Evolutionary conservation across 2,888 invertebrate genomes (phyloP).

Genomic region (Melolontha melolontha): DNA sequence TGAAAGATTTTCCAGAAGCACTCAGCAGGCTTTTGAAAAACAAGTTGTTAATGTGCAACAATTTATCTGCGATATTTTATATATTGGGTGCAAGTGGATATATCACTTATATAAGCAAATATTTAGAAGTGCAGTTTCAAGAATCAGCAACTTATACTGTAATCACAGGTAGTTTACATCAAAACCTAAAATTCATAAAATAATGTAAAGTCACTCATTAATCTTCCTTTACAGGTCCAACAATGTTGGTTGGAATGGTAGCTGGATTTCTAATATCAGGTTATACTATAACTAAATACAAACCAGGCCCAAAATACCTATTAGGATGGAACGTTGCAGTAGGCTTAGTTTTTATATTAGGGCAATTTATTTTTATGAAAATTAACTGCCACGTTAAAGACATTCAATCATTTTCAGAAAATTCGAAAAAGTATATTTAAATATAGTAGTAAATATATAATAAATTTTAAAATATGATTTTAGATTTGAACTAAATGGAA

Average conservation of each 20-base stretch:
- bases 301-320: constrained; percentile 70
- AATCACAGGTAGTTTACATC: constrained; percentile 70
- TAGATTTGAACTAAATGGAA: constrained; percentile 68
- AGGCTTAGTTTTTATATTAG: constrained; percentile 68
- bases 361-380: constrained; percentile 69
- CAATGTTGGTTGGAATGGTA: constrained; percentile 71
- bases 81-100: constrained; percentile 74
- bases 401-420: constrained; percentile 52
- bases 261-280: constrained; percentile 72
- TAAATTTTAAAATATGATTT: constrained; percentile 28
- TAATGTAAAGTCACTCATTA: neutral
- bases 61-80: constrained; percentile 75
- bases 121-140: constrained; percentile 80
- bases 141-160: constrained; percentile 74
- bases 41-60: constrained; percentile 75
- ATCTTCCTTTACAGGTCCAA: constrained; percentile 64
- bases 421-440: constrained; percentile 42
- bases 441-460: constrained; percentile 19
- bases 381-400: constrained; percentile 67
- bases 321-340: constrained; percentile 74
- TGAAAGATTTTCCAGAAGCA: constrained; percentile 69
- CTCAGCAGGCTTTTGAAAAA: constrained; percentile 73
- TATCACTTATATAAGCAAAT: constrained; percentile 80
- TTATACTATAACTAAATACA: constrained; percentile 71
- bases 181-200: too few relatives aligned